These are phyloP conservation scores for Meloidogyne exigua DNA, from an alignment of 1,140 invertebrate species.

Conservation along the genomic window DNA sequence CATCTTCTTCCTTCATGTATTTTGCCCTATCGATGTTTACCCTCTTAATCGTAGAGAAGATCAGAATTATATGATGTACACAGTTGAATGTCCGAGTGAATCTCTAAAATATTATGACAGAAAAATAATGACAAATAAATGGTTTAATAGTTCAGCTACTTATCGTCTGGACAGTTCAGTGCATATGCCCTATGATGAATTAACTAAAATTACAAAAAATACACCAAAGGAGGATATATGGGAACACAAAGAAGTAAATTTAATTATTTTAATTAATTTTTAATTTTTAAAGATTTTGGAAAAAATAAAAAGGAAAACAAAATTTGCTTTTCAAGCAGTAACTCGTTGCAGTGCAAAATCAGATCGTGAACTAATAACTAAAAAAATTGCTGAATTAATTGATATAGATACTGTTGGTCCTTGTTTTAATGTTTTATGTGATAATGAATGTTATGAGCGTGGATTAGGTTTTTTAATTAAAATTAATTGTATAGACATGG, in stretches of 20 bases:
- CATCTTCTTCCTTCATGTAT: background rate
- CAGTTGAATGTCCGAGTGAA: slow-evolving; percentile 3
- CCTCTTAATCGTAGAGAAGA: background rate
- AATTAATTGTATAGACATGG: no score
- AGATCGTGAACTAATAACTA: background rate
- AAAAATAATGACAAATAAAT: background rate
- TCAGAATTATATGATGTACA: slow-evolving; percentile 15
- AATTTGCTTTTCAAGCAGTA: slow-evolving; percentile 5
- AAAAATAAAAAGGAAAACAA: slow-evolving; percentile 8
- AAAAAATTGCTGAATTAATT: background rate
- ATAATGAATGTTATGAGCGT: slow-evolving; percentile 1
- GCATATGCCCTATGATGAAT: background rate
- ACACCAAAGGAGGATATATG: background rate
- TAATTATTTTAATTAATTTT: background rate
- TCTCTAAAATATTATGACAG: background rate
- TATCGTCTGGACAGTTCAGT: slow-evolving; percentile 14
- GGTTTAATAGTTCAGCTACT: slow-evolving; percentile 14
- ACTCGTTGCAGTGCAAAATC: slow-evolving; percentile 1
- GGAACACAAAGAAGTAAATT: slow-evolving; percentile 5
- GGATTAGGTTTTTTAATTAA: background rate
- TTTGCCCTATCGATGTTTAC: background rate
- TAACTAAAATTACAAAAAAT: background rate
- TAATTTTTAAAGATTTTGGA: background rate
- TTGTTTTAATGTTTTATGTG: background rate
- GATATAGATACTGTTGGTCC: background rate